Base-by-base conservation (phyloP, 1,140 invertebrate genomes). In the Pachyrhynchus sulphureomaculatus region DNA sequence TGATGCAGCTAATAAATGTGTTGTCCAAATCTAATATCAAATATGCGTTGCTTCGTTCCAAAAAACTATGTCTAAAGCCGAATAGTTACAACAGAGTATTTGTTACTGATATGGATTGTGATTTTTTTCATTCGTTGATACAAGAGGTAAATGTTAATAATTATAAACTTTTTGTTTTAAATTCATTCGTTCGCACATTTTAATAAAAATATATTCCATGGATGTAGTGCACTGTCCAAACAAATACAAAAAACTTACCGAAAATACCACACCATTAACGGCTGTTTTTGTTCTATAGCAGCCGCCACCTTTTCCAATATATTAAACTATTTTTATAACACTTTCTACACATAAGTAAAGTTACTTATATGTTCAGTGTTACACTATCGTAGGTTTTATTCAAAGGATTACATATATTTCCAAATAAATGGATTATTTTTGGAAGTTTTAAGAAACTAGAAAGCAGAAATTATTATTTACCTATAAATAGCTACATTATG, bases 341-440 rank as follows among this genome's bases (percentile, higher is more conserved):
- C n/a, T n/a, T n/a, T n/a, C n/a, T n/a, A n/a, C n/a, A n/a, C n/a
- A n/a, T n/a, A n/a, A n/a, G n/a, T n/a, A n/a, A n/a, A n/a, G n/a
- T n/a, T n/a, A n/a, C n/a, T n/a, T n/a, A n/a, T n/a, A n/a, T n/a
- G n/a, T n/a, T n/a, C n/a, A n/a, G n/a, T n/a, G n/a, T n/a, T n/a
- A n/a, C n/a, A n/a, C 9, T 9, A 4, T 45, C 23, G 8, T 26
- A 53, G 51, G 33, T 13, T 21, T 23, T 37, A 18, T 12, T 37
- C 4, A 17, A 21, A 8, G 20, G 4, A 37, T 12, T 39, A 15
- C 39, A 37, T n/a, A 48, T 17, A 42, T 56, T 23, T n/a, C 52
- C 60, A 12, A 47, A 44, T 15, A 37, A 20, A 47, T 63, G 60
- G 60, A 17, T 63, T 18, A 57, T 63, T 12, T 63, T 63, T 26